These are phyloP conservation scores for Lycorma delicatula DNA, from an alignment of 1,140 invertebrate species.

Conservation along the genomic window DNA sequence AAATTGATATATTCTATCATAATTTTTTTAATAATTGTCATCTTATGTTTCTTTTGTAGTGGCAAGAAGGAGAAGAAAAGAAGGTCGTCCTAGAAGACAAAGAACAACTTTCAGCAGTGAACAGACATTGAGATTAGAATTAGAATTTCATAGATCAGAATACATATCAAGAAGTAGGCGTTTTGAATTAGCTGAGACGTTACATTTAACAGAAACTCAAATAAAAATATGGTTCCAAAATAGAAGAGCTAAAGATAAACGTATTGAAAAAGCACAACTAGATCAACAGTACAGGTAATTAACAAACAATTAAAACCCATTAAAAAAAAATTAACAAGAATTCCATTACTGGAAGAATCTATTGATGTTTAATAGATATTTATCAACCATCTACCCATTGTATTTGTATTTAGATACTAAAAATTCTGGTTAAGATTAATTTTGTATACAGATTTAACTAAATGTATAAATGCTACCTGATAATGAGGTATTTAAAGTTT, in stretches of 20 bases:
- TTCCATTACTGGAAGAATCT: no score
- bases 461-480: no score
- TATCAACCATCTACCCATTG: no score
- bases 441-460: no score
- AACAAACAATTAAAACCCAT: no score
- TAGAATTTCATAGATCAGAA: constrained; percentile 82
- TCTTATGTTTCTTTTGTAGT: constrained; percentile 46
- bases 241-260: constrained; percentile 87
- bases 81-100: constrained; percentile 75
- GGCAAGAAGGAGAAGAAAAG: constrained; percentile 72
- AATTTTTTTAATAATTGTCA: no score
- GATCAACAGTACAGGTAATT: constrained; percentile 91
- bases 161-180: constrained; percentile 81
- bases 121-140: constrained; percentile 81
- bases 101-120: constrained; percentile 90
- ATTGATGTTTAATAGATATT: no score
- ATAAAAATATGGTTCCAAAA: constrained; percentile 98
- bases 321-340: no score
- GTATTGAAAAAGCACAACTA: constrained; percentile 89
- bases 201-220: constrained; percentile 83
- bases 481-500: no score
- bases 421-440: no score
- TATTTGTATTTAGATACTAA: no score
- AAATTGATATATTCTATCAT: no score
- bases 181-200: constrained; percentile 74